These are phyloP conservation scores for Drosophila kuntzei DNA, from an alignment of 2,888 invertebrate genomes.

Conservation along the genomic window DNA sequence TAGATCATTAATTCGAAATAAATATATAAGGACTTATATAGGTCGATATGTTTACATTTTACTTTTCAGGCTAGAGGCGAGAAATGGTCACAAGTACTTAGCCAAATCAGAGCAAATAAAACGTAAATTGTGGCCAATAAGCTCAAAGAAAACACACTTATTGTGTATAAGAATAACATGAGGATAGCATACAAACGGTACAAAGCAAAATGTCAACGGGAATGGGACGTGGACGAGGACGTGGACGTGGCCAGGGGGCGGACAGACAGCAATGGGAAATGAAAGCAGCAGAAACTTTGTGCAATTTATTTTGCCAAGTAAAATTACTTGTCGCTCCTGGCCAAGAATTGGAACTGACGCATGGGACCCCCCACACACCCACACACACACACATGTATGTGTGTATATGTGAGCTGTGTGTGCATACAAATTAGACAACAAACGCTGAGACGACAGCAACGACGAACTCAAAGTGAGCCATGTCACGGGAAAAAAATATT, in stretches of 20 bases:
- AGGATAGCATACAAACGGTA: constrained; percentile 18
- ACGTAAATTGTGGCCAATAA: constrained; percentile 66
- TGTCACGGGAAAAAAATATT: constrained; percentile 84
- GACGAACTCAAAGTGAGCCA: constrained; percentile 69
- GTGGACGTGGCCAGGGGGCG: constrained; percentile 7
- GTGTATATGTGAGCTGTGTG: constrained; percentile 19
- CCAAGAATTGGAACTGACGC: constrained; percentile 56
- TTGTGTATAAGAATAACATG: constrained; percentile 13
- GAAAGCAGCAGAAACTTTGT: constrained; percentile 75
- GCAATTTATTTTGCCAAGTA: constrained; percentile 83
- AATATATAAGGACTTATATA: neutral
- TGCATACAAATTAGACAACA: constrained; percentile 62
- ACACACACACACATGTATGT: constrained; percentile 26
- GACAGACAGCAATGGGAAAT: constrained; percentile 51
- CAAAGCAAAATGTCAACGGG: constrained; percentile 42
- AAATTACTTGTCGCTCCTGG: constrained; percentile 83
- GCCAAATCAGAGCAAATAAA: constrained; percentile 60
- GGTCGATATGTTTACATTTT: neutral
- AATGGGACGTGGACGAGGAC: neutral
- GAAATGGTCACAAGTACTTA: constrained; percentile 26
- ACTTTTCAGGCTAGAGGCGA: neutral
- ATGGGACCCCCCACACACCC: constrained; percentile 20
- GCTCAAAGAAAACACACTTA: constrained; percentile 40
- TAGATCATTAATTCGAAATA: neutral
- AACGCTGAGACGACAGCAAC: constrained; percentile 58